phyloP scores from a whole-genome alignment of 2,888 invertebrate species.

The Anaspis maculata region DNA sequence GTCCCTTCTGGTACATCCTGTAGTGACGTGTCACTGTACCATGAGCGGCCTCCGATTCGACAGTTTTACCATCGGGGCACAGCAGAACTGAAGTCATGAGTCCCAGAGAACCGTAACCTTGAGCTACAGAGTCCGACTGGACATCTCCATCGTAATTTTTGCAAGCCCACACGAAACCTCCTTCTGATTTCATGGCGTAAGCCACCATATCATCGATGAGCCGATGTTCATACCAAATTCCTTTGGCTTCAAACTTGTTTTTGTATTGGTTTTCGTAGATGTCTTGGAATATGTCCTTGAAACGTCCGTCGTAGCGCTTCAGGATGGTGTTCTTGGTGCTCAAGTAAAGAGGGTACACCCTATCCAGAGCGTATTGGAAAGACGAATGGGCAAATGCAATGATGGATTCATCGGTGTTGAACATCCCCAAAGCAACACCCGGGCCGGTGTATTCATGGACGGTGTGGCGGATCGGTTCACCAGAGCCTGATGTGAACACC shows the following conservation, averaged over 20 bases:
- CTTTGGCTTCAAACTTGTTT: conserved; percentile 68
- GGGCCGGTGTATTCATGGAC: conserved; percentile 81
- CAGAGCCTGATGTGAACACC: conserved; percentile 62
- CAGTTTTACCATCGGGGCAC: conserved; percentile 96
- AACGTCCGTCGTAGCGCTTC: conserved; percentile 92
- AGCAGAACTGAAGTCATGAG: conserved; percentile 97
- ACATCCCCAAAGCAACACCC: conserved; percentile 93
- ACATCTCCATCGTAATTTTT: conserved; percentile 99
- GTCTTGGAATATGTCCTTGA: conserved; percentile 95
- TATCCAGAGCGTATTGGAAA: conserved; percentile 79
- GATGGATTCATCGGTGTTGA: conserved; percentile 93
- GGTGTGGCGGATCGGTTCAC: conserved; percentile 57
- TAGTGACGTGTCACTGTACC: conserved; percentile 57
- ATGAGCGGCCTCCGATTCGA: conserved; percentile 97
- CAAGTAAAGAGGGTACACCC: conserved; percentile 82
- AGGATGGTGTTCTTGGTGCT: conserved; percentile 97
- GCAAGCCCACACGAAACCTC: conserved; percentile 99
- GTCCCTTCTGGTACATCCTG: conserved; percentile 82
- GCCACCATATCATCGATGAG: conserved; percentile 99
- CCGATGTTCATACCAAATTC: conserved; percentile 97
- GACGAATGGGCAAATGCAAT: conserved; percentile 91
- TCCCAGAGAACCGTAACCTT: conserved; percentile 92
- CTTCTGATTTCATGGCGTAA: conserved; percentile 94
- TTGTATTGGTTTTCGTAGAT: conserved; percentile 88
- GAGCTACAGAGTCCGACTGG: conserved; percentile 96